phyloP scores from a whole-genome alignment of 2,888 invertebrate species.

The Sinodicranocentrus sp. region DNA sequence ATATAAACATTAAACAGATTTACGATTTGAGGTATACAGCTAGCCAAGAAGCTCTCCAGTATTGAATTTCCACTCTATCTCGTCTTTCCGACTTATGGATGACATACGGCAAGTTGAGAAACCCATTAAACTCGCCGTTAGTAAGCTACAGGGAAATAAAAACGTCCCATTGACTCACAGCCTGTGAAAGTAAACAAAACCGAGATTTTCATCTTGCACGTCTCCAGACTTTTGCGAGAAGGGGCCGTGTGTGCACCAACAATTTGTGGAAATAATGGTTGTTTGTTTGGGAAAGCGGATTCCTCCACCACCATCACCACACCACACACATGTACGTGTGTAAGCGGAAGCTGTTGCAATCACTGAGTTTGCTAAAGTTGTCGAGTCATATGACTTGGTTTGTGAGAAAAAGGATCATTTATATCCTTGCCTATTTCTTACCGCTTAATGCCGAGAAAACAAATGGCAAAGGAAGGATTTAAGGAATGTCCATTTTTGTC shows the following conservation, averaged over 20 bases:
- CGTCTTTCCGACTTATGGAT: constrained; percentile 15
- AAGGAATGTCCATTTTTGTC: constrained; percentile 61
- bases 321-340: not conserved
- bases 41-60: no score
- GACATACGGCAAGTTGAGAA: constrained; percentile 46
- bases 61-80: not conserved
- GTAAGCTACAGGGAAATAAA: constrained; percentile 66
- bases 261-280: constrained; percentile 60
- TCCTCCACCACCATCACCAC: not conserved
- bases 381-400: constrained; percentile 20
- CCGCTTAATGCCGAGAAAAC: constrained; percentile 19
- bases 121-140: constrained; percentile 63
- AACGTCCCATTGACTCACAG: constrained; percentile 67
- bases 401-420: constrained; percentile 39
- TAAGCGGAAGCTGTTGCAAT: constrained; percentile 45
- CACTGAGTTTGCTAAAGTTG: constrained; percentile 6
- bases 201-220: constrained; percentile 55
- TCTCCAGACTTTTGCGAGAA: not conserved
- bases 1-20: no score
- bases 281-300: constrained; percentile 33
- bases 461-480: constrained; percentile 49
- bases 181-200: constrained; percentile 42
- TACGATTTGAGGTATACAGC: no score
- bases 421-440: constrained; percentile 56
- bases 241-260: constrained; percentile 18